A percentile compares a stretch with the other conserved stretches of the same genome.
phyloP scores from a whole-genome alignment of 1,140 invertebrate genomes.

The Dendrolimus punctatus region DNA sequence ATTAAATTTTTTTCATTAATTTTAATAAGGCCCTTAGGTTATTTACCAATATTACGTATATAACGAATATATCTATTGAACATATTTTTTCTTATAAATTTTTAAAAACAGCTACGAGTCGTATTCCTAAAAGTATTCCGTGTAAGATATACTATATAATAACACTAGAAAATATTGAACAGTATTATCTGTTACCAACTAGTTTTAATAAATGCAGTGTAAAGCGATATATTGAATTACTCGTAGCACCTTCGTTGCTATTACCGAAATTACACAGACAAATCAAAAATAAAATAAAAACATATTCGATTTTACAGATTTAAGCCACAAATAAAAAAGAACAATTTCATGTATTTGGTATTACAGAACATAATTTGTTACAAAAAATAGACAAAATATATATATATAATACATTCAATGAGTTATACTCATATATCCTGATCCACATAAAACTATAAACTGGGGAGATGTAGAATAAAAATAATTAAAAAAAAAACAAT shows the following conservation, averaged over 20 bases:
- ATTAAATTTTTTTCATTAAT: slow-evolving; percentile 16
- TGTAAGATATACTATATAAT: neutral
- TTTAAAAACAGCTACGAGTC: slow-evolving; percentile 30
- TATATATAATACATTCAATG: slow-evolving; percentile 23
- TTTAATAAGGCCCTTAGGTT: slow-evolving; percentile 58
- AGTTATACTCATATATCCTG: slow-evolving; percentile 51
- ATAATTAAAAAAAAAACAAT: slow-evolving; percentile 40
- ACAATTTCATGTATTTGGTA: slow-evolving; percentile 54
- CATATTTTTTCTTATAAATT: slow-evolving; percentile 10
- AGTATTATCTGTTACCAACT: neutral
- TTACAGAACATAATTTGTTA: slow-evolving; percentile 57
- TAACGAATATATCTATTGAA: slow-evolving; percentile 15
- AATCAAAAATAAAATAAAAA: slow-evolving; percentile 28
- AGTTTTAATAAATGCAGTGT: slow-evolving; percentile 8
- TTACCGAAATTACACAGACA: slow-evolving; percentile 42
- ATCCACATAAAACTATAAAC: slow-evolving; percentile 38
- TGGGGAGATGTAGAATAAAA: slow-evolving; percentile 41
- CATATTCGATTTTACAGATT: slow-evolving; percentile 59
- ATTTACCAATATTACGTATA: slow-evolving; percentile 59
- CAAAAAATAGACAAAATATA: slow-evolving; percentile 38
- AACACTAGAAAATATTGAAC: neutral
- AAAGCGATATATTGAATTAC: slow-evolving; percentile 14
- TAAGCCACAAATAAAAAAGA: slow-evolving; percentile 54
- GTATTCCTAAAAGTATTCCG: neutral
- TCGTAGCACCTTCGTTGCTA: slow-evolving; percentile 46